These are phyloP conservation scores for Atherinosoma microstoma DNA, from an alignment of 2,797 vertebrate species.

Conservation along the genomic window DNA sequence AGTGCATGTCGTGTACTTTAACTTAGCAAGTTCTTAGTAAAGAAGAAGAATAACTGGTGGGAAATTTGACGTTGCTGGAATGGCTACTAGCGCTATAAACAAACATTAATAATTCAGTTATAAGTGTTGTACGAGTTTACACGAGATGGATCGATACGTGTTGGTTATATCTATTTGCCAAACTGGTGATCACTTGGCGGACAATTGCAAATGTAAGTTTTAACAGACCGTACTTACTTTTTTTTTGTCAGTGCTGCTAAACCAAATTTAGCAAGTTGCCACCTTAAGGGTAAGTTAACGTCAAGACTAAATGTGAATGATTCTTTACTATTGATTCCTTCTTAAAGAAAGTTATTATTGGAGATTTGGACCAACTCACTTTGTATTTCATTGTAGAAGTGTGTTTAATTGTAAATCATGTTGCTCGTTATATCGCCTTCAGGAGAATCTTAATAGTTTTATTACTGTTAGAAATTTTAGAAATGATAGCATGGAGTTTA, in stretches of 20 bases:
- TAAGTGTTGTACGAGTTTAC: not conserved
- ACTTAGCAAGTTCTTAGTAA: accelerated
- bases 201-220: conserved; percentile 64
- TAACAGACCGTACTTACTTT: not conserved
- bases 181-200: conserved; percentile 16
- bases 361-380: not conserved
- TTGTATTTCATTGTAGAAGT: not conserved
- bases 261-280: not conserved
- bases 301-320: not conserved
- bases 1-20: not conserved
- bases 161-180: conserved; percentile 64
- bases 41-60: conserved; percentile 65
- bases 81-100: accelerated
- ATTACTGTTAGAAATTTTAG: no score
- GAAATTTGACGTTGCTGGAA: conserved; percentile 71
- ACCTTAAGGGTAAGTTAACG: not conserved
- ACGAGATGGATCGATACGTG: conserved; percentile 73
- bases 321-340: not conserved
- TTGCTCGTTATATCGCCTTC: no score
- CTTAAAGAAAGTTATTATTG: not conserved
- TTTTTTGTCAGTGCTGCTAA: not conserved
- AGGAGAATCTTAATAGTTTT: no score
- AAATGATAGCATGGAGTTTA: not conserved
- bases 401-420: not conserved
- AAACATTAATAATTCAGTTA: not conserved